Conservation (phyloP, 2,888 invertebrate genomes). For the Mycalesis mineus region DNA sequence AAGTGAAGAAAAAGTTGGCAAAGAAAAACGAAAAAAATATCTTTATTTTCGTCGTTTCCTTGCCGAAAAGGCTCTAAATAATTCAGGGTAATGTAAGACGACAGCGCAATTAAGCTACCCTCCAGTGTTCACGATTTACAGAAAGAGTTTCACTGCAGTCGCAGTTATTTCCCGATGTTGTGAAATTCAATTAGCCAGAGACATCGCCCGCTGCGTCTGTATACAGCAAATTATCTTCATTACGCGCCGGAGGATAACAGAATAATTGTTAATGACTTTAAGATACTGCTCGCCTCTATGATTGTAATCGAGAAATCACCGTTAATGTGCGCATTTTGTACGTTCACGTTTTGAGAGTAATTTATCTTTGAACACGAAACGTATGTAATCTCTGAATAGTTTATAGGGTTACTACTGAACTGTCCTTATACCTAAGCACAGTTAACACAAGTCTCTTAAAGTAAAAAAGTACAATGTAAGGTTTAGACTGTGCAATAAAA, state of each 20-base stretch:
- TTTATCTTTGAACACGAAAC: too few relatives aligned
- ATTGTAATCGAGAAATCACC: conserved; percentile 26
- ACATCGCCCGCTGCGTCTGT: conserved; percentile 42
- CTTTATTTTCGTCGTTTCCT: conserved; percentile 3
- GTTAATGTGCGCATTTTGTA: conserved; percentile 16
- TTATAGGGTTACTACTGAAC: too few relatives aligned
- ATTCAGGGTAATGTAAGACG: conserved; percentile 31
- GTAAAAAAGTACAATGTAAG: not conserved
- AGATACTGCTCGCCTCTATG: conserved; percentile 40
- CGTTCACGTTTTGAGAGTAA: too few relatives aligned
- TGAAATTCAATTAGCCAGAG: conserved; percentile 52
- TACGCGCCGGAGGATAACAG: conserved; percentile 46
- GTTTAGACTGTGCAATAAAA: not conserved
- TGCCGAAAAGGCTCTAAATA: conserved; percentile 25
- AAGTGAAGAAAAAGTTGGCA: not conserved
- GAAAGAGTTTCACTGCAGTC: conserved; percentile 46
- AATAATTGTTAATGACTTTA: conserved; percentile 53
- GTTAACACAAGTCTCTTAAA: too few relatives aligned
- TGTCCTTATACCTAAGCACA: too few relatives aligned
- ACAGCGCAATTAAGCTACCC: conserved; percentile 33
- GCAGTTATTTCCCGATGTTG: conserved; percentile 48
- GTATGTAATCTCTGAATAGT: too few relatives aligned
- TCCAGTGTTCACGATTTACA: conserved; percentile 35
- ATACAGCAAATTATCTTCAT: conserved; percentile 55
- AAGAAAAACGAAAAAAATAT: not conserved